These are phyloP conservation scores for Drosophila meridiana DNA, from an alignment of 2,888 invertebrate genomes.

Conservation along the genomic window DNA sequence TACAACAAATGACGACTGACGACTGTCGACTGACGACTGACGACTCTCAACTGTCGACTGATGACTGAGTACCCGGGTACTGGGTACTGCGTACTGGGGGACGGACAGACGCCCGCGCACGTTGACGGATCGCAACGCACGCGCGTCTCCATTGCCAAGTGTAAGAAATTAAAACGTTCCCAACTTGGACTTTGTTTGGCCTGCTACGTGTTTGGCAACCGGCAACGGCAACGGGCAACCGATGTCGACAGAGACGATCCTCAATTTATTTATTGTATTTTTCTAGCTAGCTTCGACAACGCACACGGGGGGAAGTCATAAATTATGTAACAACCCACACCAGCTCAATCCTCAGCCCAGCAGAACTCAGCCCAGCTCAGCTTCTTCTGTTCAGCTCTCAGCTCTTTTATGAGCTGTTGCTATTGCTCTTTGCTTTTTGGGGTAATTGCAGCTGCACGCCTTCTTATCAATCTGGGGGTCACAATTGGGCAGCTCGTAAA, in stretches of 20 bases:
- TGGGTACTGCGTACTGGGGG: neutral
- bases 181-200: slow-evolving; percentile 79
- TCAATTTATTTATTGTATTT: slow-evolving; percentile 80
- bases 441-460: slow-evolving; percentile 67
- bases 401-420: slow-evolving; percentile 65
- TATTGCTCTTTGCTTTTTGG: slow-evolving; percentile 25
- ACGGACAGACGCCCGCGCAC: slow-evolving; percentile 72
- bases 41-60: slow-evolving; percentile 31
- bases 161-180: slow-evolving; percentile 80
- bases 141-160: slow-evolving; percentile 75
- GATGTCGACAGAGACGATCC: slow-evolving; percentile 58
- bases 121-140: slow-evolving; percentile 78
- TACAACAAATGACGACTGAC: slow-evolving; percentile 42
- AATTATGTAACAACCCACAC: slow-evolving; percentile 71
- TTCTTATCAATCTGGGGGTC: slow-evolving; percentile 44
- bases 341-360: neutral
- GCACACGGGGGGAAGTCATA: slow-evolving; percentile 70
- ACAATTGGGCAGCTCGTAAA: slow-evolving; percentile 57
- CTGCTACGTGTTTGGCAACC: slow-evolving; percentile 79
- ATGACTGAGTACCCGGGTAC: slow-evolving; percentile 9
- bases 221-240: slow-evolving; percentile 28
- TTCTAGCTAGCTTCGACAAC: slow-evolving; percentile 59
- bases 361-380: neutral
- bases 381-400: neutral
- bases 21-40: slow-evolving; percentile 30